Evolutionary conservation across 2,888 invertebrate genomes (phyloP).

Genomic region (Drosophila heteroneura): DNA sequence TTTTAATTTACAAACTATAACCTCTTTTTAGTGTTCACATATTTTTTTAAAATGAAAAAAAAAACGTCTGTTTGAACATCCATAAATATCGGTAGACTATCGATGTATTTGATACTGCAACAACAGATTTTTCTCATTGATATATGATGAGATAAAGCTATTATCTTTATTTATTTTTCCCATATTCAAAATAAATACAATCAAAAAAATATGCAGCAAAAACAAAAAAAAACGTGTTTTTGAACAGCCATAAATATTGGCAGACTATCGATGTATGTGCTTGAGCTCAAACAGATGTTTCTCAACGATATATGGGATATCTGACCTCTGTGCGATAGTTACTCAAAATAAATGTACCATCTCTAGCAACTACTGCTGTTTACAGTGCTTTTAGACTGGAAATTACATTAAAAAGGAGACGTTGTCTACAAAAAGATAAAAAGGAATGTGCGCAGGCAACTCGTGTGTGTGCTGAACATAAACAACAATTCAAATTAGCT

Average conservation of each 20-base stretch:
- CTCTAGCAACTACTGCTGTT: constrained; percentile 50
- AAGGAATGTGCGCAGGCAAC: constrained; percentile 8
- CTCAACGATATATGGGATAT: constrained; percentile 16
- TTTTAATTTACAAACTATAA: neutral
- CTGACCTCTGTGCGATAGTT: constrained; percentile 35
- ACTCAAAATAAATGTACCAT: constrained; percentile 18
- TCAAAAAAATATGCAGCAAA: no score
- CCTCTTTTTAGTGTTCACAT: neutral
- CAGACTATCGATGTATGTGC: constrained; percentile 13
- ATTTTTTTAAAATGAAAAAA: neutral
- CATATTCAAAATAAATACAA: no score
- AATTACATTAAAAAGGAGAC: constrained; percentile 16
- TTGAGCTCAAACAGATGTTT: constrained; percentile 40
- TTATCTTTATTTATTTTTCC: no score
- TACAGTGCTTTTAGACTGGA: constrained; percentile 34
- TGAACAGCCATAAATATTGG: neutral
- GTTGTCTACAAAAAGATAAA: neutral
- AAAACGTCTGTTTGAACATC: neutral
- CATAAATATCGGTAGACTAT: neutral
- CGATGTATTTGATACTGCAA: constrained; percentile 5
- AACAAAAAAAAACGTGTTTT: neutral
- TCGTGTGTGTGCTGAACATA: neutral
- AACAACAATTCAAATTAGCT: neutral
- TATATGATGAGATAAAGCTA: neutral
- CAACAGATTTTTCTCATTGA: constrained; percentile 39